A percentile compares a stretch with the other conserved stretches of the same genome.
These are phyloP conservation scores for Unio delphinus DNA, from an alignment of 2,888 invertebrate species.

Conservation along the genomic window DNA sequence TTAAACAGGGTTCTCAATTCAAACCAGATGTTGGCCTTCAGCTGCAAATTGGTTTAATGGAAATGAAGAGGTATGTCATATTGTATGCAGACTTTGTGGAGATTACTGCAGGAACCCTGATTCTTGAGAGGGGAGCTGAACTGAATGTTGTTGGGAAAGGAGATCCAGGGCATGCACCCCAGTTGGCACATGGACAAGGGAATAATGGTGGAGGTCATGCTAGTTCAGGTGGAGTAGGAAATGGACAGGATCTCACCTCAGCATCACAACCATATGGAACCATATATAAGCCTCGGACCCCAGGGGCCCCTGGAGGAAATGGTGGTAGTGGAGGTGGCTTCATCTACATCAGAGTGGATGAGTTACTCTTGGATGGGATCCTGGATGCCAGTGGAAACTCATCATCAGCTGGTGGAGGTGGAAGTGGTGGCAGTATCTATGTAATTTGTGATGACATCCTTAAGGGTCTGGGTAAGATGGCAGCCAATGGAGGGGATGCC, in stretches of 20 bases:
- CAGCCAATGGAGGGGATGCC: slow-evolving; percentile 47
- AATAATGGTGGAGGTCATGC: slow-evolving; percentile 49
- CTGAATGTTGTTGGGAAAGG: slow-evolving; percentile 42
- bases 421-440: slow-evolving; percentile 57
- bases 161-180: slow-evolving; percentile 15
- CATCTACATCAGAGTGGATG: slow-evolving; percentile 38
- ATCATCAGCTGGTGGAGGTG: slow-evolving; percentile 41
- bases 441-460: slow-evolving; percentile 30
- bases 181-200: slow-evolving; percentile 24
- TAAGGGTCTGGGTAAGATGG: slow-evolving; percentile 47
- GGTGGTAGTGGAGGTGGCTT: slow-evolving; percentile 48
- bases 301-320: slow-evolving; percentile 44
- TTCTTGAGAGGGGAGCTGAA: slow-evolving; percentile 50
- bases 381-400: slow-evolving; percentile 43
- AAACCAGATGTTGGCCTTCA: slow-evolving; percentile 34
- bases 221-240: slow-evolving; percentile 50
- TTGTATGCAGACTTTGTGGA: slow-evolving; percentile 43
- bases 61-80: slow-evolving; percentile 51
- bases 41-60: slow-evolving; percentile 39
- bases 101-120: slow-evolving; percentile 37
- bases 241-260: slow-evolving; percentile 7
- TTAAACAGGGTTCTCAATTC: slow-evolving; percentile 48
- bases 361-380: slow-evolving; percentile 49
- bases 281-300: slow-evolving; percentile 37
- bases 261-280: slow-evolving; percentile 49